Evolutionary conservation across 2,888 invertebrate species (phyloP).

Genomic region (Carpatolechia fugitivella): DNA sequence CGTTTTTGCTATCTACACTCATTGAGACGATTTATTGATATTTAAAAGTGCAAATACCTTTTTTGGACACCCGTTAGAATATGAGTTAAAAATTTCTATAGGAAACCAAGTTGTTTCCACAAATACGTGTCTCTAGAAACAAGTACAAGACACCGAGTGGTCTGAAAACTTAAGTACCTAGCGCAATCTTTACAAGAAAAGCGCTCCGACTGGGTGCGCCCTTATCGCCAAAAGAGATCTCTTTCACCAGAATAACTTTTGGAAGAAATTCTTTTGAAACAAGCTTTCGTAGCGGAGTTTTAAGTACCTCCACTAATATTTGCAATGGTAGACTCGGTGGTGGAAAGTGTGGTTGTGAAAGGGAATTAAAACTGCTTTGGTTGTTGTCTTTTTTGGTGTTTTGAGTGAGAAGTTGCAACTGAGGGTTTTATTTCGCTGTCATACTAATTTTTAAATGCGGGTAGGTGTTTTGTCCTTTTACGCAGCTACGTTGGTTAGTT

Average conservation of each 20-base stretch:
- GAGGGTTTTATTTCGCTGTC: neutral
- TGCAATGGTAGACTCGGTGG: neutral
- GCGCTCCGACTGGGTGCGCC: constrained; percentile 14
- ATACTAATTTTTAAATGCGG: no score
- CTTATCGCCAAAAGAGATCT: constrained; percentile 19
- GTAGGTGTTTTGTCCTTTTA: no score
- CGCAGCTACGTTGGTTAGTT: no score
- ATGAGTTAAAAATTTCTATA: no score
- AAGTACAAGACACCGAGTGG: constrained; percentile 8
- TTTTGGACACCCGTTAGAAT: no score
- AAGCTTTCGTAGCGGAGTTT: constrained; percentile 4
- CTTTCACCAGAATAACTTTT: constrained; percentile 20
- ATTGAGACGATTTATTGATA: no score
- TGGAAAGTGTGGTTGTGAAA: neutral
- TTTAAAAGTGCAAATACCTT: no score
- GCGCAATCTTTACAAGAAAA: constrained; percentile 20
- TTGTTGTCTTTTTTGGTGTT: neutral
- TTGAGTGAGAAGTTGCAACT: neutral
- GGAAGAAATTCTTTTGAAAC: constrained; percentile 20
- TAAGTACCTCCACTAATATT: constrained; percentile 2
- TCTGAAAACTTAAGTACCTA: constrained; percentile 16
- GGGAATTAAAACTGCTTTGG: constrained; percentile 2
- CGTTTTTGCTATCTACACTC: no score
- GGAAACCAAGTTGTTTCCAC: neutral
- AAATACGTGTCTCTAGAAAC: constrained; percentile 1